Base-by-base conservation (phyloP, 2,888 invertebrate species). In the Ochropleura leucogaster region DNA sequence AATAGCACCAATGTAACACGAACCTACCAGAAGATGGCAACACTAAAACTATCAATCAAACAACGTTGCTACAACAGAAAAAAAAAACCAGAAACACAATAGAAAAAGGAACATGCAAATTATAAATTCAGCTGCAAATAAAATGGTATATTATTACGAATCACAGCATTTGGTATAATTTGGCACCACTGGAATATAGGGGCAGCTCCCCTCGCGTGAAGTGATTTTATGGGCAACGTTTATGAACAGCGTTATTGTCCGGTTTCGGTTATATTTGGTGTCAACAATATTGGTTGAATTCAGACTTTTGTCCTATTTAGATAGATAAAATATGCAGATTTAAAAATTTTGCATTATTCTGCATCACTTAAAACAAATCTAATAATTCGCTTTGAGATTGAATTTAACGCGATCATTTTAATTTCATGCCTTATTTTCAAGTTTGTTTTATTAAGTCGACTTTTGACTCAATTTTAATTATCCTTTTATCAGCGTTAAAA, bases 161-260 rank as follows among this genome's bases (percentile, higher is more conserved):
- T 83, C 86, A 80, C 66, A 78, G 72, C 89, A 85, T 90, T 91
- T 89, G 89, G 87, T 80, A 83, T 90, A 91, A 92, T 91, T 92
- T 89, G 89, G 85, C 87, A 82, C 83, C 86, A 85, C 79, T 68
- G 78, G 67, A 66, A 57, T 64, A 69, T 57, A 69, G 64, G 86
- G 85, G 86, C 75, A 60, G 74, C 77, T 70, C 68, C 69, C 86
- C 86, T 82, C 68, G 72, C 53, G 40, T 59, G 65, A 67, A 69
- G 60, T 77, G 84, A 82, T 85, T 86, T 82, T 77, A 85, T 79
- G 80, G 80, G 57, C 63, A 72, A 75, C 80, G 64, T 80, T 84
- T 79, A 84, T 77, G 71, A 77, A 79, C 76, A 68, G 55, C 63
- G 59, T 44, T 69, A 71, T 85, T 85, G 78, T 83, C 82, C 68